A percentile compares a stretch with the other conserved stretches of the same genome.
These are phyloP conservation scores for Zoanthus solanderi DNA, from an alignment of 92 coral and sea anemone species.

Conservation along the genomic window DNA sequence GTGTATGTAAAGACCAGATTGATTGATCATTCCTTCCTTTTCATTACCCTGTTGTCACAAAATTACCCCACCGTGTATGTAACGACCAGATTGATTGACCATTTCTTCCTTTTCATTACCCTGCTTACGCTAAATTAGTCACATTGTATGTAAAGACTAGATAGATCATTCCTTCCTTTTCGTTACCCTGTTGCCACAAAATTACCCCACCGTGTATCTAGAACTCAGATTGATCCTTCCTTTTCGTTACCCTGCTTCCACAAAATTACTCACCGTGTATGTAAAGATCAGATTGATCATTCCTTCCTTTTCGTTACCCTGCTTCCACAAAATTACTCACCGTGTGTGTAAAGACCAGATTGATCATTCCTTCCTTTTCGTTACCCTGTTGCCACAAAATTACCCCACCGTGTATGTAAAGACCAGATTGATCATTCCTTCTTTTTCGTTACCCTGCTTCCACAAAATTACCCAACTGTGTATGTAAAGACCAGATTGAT, in stretches of 20 bases:
- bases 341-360: conserved; percentile 87
- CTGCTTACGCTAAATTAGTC: too few species aligned
- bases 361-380: conserved; percentile 98
- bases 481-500: too few species aligned
- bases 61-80: conserved; percentile 20
- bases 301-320: conserved; percentile 97
- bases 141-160: too few species aligned
- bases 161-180: conserved; percentile 76
- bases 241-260: conserved; percentile 94
- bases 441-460: too few species aligned
- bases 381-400: conserved; percentile 88
- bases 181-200: conserved; percentile 74
- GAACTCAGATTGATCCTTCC: conserved; percentile 96
- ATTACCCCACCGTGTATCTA: conserved; percentile 78
- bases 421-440: too few species aligned
- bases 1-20: conserved; percentile 6
- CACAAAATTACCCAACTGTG: too few species aligned
- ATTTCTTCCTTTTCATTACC: too few species aligned
- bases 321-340: conserved; percentile 64
- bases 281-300: neutral
- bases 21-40: conserved; percentile 48
- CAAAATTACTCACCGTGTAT: conserved; percentile 72
- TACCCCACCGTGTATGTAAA: too few species aligned
- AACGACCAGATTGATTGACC: too few species aligned
- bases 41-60: neutral